Conservation (phyloP, 2,113 vertebrate genomes). For the Brachirus orientalis region DNA sequence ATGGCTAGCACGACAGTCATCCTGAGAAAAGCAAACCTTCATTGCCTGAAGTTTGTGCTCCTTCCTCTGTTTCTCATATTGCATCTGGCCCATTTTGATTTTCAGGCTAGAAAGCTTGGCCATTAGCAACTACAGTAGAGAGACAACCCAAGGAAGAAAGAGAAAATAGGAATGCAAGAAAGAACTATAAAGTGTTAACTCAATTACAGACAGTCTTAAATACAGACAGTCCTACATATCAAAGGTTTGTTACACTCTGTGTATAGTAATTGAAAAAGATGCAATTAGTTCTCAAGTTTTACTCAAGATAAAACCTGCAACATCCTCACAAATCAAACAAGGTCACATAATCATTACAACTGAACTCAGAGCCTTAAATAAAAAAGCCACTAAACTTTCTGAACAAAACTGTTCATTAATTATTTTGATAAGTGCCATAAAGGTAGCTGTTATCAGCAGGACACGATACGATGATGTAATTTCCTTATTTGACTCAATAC, state of each 20-base stretch:
- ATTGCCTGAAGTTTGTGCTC: conserved; percentile 91
- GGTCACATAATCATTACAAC: neutral
- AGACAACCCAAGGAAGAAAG: conserved; percentile 65
- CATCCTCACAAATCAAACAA: neutral
- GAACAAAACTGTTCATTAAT: neutral
- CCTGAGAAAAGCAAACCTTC: conserved; percentile 88
- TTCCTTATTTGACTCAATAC: neutral
- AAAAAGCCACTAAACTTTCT: neutral
- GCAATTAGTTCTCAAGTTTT: too few species aligned
- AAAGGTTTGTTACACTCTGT: too few species aligned
- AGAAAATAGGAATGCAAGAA: conserved; percentile 59
- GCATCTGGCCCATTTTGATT: conserved; percentile 99
- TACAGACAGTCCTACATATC: too few species aligned
- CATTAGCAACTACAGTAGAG: conserved; percentile 93
- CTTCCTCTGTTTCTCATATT: conserved; percentile 97
- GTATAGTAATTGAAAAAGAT: too few species aligned
- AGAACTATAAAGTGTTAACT: too few species aligned
- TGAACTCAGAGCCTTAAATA: too few species aligned
- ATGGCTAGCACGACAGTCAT: conserved; percentile 66
- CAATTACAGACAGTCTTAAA: too few species aligned
- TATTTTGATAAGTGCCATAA: neutral
- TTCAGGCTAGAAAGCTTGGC: conserved; percentile 99
- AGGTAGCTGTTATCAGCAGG: neutral
- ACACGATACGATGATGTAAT: neutral
- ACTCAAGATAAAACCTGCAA: neutral